phyloP scores from a whole-genome alignment of 2,797 vertebrate species.

The Tenualosa ilisha region DNA sequence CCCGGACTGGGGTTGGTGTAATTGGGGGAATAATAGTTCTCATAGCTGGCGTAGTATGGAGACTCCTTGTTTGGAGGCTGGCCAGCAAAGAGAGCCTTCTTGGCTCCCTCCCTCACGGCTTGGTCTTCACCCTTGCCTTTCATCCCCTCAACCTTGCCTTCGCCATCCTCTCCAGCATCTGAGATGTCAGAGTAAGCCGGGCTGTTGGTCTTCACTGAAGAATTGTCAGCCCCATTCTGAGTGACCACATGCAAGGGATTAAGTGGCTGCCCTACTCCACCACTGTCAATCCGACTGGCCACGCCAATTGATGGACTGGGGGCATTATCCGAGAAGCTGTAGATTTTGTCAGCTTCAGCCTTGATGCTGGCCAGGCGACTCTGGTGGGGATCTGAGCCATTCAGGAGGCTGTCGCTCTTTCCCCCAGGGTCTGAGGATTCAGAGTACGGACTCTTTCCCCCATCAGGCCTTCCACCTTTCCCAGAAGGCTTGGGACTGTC shows the following conservation, averaged over 20 bases:
- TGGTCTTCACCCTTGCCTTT: constrained; percentile 91
- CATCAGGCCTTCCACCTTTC: constrained; percentile 81
- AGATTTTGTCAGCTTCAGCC: constrained; percentile 97
- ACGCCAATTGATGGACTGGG: constrained; percentile 95
- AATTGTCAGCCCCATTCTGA: constrained; percentile 94
- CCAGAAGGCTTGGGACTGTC: constrained; percentile 84
- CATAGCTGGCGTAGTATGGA: constrained; percentile 90
- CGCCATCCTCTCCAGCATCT: constrained; percentile 94
- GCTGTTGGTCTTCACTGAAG: constrained; percentile 96
- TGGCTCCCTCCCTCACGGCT: constrained; percentile 87
- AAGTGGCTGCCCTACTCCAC: constrained; percentile 84
- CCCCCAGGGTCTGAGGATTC: constrained; percentile 76
- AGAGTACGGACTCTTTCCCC: constrained; percentile 89
- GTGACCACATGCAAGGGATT: constrained; percentile 88
- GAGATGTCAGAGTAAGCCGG: constrained; percentile 98
- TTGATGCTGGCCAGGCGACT: constrained; percentile 98
- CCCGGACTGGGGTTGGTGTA: constrained; percentile 92
- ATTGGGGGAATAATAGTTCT: constrained; percentile 92
- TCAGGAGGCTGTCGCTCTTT: constrained; percentile 82
- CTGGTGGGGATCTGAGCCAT: constrained; percentile 92
- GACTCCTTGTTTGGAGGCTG: constrained; percentile 91
- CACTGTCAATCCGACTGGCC: constrained; percentile 87
- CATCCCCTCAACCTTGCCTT: constrained; percentile 85
- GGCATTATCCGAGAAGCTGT: constrained; percentile 97
- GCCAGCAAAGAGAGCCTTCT: constrained; percentile 90